A percentile compares a stretch with the other conserved stretches of the same genome.
Conservation (phyloP, 2,113 vertebrate genomes). For the Vulpes ferrilata region DNA sequence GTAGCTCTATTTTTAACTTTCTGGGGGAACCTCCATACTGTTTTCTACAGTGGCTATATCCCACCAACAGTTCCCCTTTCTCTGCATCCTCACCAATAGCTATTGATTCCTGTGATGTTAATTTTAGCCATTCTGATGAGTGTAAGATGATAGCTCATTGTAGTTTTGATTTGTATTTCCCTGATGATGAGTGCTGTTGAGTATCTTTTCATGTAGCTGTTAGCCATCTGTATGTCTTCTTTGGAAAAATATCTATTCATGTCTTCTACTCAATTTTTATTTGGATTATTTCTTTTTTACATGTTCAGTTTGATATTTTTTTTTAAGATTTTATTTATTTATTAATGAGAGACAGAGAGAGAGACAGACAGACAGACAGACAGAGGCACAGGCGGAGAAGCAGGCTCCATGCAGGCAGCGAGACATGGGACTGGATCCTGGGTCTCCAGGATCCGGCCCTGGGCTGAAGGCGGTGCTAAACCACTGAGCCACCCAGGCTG, state of each 20-base stretch:
- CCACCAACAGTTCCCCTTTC: neutral
- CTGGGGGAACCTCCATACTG: neutral
- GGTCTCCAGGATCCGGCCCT: no score
- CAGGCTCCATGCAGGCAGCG: no score
- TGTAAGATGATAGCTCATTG: neutral
- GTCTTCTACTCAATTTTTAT: neutral
- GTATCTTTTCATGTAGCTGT: neutral
- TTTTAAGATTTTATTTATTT: no score
- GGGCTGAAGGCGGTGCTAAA: no score
- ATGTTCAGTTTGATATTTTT: neutral
- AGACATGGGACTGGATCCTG: no score
- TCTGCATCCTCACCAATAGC: neutral
- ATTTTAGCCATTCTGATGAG: neutral
- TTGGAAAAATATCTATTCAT: neutral
- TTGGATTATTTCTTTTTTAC: neutral
- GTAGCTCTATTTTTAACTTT: neutral
- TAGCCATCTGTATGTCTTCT: neutral
- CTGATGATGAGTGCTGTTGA: neutral
- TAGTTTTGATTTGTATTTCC: neutral
- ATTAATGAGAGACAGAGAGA: no score
- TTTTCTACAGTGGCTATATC: neutral
- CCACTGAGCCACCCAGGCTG: no score
- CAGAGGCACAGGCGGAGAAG: no score
- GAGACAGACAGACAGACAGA: no score
- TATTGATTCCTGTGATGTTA: neutral